These are phyloP conservation scores for Cephus nigrinus DNA, from an alignment of 2,888 invertebrate genomes.

Conservation along the genomic window DNA sequence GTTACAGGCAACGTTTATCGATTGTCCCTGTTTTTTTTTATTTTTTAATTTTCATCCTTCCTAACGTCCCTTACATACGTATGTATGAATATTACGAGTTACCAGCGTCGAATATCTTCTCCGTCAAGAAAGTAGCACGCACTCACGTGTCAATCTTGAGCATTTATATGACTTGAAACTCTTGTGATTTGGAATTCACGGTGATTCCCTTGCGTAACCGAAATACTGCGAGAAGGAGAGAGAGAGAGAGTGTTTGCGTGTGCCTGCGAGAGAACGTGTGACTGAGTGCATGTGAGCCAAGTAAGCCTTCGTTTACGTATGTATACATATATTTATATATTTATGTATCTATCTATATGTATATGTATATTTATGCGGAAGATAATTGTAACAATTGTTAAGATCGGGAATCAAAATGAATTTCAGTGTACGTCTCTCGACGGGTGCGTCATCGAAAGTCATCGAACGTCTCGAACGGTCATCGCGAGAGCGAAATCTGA, in stretches of 20 bases:
- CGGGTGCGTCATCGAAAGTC: not conserved
- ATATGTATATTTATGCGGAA: not conserved
- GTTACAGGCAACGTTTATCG: too few relatives aligned
- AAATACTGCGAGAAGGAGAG: constrained; percentile 13
- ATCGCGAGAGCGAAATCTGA: not conserved
- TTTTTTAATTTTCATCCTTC: too few relatives aligned
- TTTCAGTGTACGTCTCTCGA: constrained; percentile 1
- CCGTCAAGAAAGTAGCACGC: not conserved
- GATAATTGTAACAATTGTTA: not conserved
- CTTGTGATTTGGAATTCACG: constrained; percentile 23
- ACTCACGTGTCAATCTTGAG: not conserved
- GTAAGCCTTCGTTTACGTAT: constrained; percentile 18
- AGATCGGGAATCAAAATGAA: constrained; percentile 18
- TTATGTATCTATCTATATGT: not conserved
- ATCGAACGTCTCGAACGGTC: not conserved
- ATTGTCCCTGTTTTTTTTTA: too few relatives aligned
- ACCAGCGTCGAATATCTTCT: constrained; percentile 16
- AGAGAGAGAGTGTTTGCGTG: constrained; percentile 17
- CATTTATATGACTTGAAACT: constrained; percentile 3
- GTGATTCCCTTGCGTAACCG: constrained; percentile 21
- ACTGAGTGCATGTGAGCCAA: constrained; percentile 18
- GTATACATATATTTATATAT: constrained; percentile 15
- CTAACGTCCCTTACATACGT: not conserved
- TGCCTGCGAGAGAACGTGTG: constrained; percentile 9
- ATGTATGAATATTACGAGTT: constrained; percentile 16